Evolutionary conservation across 2,797 vertebrate species (phyloP), one percentile per base, ranked within the genome.

Genomic region (Bovichtus variegatus): DNA sequence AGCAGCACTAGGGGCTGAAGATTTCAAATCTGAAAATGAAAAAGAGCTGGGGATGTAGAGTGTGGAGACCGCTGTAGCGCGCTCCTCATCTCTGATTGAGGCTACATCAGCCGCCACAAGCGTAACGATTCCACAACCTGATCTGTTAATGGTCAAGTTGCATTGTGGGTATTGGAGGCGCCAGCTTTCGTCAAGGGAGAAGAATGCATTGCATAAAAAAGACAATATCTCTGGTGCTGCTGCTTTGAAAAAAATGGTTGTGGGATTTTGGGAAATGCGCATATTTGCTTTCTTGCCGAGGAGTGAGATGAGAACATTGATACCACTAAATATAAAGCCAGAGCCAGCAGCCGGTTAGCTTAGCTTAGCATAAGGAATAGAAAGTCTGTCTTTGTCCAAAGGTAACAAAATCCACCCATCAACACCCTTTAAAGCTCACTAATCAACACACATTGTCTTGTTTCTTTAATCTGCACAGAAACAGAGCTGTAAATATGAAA

Each of bases 401-500:
- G n/a, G n/a, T n/a, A 27, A 27, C 25, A 27, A 27, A 27, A 27
- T 27, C 25, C 3, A 3, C 27, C 25, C 27, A 27, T 27, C 25
- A 27, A 25, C 25, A 27, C 27, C 25, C 55, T 34, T 57, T 21
- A 21, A 21, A 21, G 54, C 10, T 36, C 11, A 38, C 55, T 38
- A 5, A 53, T 31, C 31, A 31, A 19, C 40, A 59, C 13, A 13
- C 23, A 31, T 29, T 54, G 54, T 31, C 21, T 43, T 7, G 5
- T 61, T 61, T 11, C 1, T 46, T 47, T 34, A 31, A 64, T 23
- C 9, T 2, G 3, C 7, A 31, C 31, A 36, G 25, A 38, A 64
- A 25, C 3, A n/a, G 0, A 23, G 16, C 41, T n/a, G 16, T 29
- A 0, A 0, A 63, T 63, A 10, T 10, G 1, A 10, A n/a, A 23